Evolutionary conservation across 2,113 vertebrate species (phyloP).

Genomic region (Rhineura floridana): DNA sequence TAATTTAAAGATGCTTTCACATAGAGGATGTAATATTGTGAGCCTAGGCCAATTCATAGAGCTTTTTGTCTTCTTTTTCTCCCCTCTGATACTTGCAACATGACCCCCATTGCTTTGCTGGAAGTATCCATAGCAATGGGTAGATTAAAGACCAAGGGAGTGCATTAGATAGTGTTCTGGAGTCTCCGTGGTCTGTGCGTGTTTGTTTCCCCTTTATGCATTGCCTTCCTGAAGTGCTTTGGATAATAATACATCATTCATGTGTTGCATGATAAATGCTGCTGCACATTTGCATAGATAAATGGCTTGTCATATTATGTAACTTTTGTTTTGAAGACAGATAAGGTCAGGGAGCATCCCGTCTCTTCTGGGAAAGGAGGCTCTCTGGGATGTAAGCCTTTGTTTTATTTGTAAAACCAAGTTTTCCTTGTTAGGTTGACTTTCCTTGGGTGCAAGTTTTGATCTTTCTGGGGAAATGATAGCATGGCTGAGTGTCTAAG

Average conservation of each 20-base stretch:
- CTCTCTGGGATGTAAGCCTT: not conserved
- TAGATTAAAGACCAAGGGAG: constrained; percentile 24
- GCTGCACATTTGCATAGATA: constrained; percentile 2
- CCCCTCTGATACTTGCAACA: constrained; percentile 21
- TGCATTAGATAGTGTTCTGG: constrained; percentile 30
- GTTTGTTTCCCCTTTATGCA: constrained; percentile 34
- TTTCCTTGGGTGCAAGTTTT: not conserved
- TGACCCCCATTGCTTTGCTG: constrained; percentile 10
- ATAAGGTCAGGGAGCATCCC: constrained; percentile 3
- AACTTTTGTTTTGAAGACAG: constrained; percentile 27
- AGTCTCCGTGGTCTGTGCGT: not conserved
- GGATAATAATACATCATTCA: constrained; percentile 19
- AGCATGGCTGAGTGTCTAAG: not conserved
- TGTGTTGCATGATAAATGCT: constrained; percentile 24
- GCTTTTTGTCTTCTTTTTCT: not conserved
- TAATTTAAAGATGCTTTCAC: not conserved
- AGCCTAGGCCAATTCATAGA: not conserved
- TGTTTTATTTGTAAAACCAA: not conserved
- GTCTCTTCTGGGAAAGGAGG: not conserved
- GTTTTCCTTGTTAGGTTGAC: not conserved
- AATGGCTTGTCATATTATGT: constrained; percentile 6
- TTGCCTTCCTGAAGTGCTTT: constrained; percentile 35
- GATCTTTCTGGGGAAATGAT: not conserved
- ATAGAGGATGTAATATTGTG: not conserved
- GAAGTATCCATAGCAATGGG: not conserved